Evolutionary conservation across 1,140 invertebrate species (phyloP).

Genomic region (Parasteatoda tepidariorum): DNA sequence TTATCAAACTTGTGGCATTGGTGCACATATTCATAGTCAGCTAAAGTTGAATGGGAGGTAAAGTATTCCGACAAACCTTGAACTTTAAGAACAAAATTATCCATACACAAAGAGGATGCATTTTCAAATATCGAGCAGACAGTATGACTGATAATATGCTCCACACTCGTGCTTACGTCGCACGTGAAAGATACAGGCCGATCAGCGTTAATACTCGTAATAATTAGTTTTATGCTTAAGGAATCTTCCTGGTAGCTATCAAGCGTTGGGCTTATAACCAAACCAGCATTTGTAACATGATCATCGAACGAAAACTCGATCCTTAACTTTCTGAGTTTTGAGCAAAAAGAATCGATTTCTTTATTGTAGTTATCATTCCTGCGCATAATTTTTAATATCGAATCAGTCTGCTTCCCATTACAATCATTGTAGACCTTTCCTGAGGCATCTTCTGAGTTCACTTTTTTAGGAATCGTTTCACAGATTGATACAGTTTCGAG

Average conservation of each 20-base stretch:
- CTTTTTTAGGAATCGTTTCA: constrained; percentile 41
- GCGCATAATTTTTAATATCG: constrained; percentile 28
- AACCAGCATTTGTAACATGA: constrained; percentile 66
- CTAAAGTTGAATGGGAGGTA: constrained; percentile 75
- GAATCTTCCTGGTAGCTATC: constrained; percentile 80
- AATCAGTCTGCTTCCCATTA: background rate
- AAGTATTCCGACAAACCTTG: constrained; percentile 86
- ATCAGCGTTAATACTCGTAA: constrained; percentile 76
- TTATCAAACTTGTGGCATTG: constrained; percentile 93
- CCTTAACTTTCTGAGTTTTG: constrained; percentile 81
- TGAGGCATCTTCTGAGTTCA: background rate
- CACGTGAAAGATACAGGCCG: constrained; percentile 86
- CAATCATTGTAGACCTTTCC: background rate
- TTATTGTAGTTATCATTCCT: constrained; percentile 26
- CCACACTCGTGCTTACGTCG: constrained; percentile 85
- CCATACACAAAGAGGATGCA: constrained; percentile 57
- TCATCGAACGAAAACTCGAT: constrained; percentile 76
- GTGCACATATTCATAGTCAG: constrained; percentile 93
- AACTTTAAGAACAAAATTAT: constrained; percentile 74
- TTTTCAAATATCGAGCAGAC: constrained; percentile 72
- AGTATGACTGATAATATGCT: constrained; percentile 89
- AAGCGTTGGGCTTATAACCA: constrained; percentile 84
- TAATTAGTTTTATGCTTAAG: constrained; percentile 86
- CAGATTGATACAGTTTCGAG: background rate
- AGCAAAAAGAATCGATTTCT: constrained; percentile 82